Evolutionary conservation across 2,888 invertebrate genomes (phyloP), one percentile per base, ranked within the genome.

Genomic region (Pristionchus fissidentatus): DNA sequence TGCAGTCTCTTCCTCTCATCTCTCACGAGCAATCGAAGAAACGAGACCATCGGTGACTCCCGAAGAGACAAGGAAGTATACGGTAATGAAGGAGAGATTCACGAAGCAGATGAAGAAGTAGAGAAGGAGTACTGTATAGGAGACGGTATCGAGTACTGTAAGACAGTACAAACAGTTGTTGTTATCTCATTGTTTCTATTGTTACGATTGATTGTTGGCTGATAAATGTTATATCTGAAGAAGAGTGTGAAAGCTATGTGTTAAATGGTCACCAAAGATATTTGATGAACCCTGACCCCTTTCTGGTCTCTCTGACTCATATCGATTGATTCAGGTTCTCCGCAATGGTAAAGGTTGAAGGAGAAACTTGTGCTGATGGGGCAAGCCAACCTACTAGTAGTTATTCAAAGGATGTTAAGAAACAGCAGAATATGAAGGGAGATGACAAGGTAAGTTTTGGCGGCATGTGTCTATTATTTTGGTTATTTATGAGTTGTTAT

Each of bases 41-140:
- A 70, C 73, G 29, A 70, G 83, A 13, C 83, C 83, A 19, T 83
- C 83, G 1, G 73, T 83, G 32, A 73, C 83, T 73, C 70, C 70
- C 26, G 83, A 83, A 49, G 73, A 73, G 43, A 35, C 26, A 46
- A 83, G n/a, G 83, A 70, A 73, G 43, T 83, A 83, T 83, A 57
- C n/a, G 49, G 29, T 52, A 41, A 83, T 83, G 83, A 73, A 83
- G 83, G 57, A 35, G 52, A 49, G 55, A 73, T 83, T 81, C 62
- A 62, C 80, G 7, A 43, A 38, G 26, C 79, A 79, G 26, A 79
- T 43, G 79, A 79, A 79, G 57, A 81, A 81, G 19, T 62, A 35
- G 60, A 49, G 43, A 60, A 80, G 4, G 78, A 52, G 15, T 52
- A 35, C 52, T 49, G 57, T 35, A 22, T 22, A 35, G 52, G 55